These are phyloP conservation scores for Neuroscelio doddi DNA, from an alignment of 2,888 invertebrate genomes.

Conservation along the genomic window DNA sequence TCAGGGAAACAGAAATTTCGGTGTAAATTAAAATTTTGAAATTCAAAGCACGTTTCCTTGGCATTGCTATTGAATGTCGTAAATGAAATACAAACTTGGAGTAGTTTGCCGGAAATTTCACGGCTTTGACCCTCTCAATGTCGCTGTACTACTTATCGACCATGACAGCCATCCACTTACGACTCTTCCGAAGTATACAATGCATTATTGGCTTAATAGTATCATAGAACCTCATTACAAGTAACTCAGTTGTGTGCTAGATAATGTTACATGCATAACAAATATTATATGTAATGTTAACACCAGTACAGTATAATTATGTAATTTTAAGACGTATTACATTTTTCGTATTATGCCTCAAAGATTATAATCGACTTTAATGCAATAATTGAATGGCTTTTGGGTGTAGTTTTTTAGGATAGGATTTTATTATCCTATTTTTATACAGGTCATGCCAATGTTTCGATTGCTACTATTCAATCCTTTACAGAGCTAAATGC, in stretches of 20 bases:
- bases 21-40: slow-evolving; percentile 31
- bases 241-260: slow-evolving; percentile 30
- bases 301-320: too few species aligned
- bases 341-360: too few species aligned
- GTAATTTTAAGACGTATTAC: too few species aligned
- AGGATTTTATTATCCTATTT: too few species aligned
- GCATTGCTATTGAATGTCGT: slow-evolving; percentile 31
- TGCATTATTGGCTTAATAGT: slow-evolving; percentile 47
- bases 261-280: slow-evolving; percentile 18
- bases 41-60: slow-evolving; percentile 33
- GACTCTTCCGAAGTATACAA: slow-evolving; percentile 41
- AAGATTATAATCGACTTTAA: too few species aligned
- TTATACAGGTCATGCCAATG: too few species aligned
- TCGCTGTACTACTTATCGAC: slow-evolving; percentile 38
- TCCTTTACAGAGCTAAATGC: too few species aligned
- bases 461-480: too few species aligned
- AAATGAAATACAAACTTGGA: slow-evolving; percentile 39
- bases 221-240: slow-evolving; percentile 43
- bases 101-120: slow-evolving; percentile 40
- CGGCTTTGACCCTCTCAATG: slow-evolving; percentile 33
- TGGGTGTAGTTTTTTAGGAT: too few species aligned
- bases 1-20: slow-evolving; percentile 25
- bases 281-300: too few species aligned
- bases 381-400: too few species aligned
- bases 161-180: slow-evolving; percentile 48